Evolutionary conservation across 2,888 invertebrate genomes (phyloP).

Genomic region (Lacanobia wlatinum): DNA sequence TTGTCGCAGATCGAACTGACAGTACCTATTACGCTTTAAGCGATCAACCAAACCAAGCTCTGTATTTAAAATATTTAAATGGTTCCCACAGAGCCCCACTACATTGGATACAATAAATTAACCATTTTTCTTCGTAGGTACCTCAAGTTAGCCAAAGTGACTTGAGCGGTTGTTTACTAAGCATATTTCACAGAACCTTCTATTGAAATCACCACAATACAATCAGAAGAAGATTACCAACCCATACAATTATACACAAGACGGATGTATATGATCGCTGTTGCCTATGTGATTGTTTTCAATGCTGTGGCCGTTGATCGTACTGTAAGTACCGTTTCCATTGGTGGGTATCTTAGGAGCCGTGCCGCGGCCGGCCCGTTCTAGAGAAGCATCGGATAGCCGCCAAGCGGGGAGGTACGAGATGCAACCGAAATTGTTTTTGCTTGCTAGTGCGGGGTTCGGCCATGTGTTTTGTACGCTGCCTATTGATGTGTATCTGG

Average conservation of each 20-base stretch:
- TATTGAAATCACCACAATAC: background rate
- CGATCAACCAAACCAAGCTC: too few species aligned
- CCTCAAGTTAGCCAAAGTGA: too few species aligned
- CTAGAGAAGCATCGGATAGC: conserved; percentile 91
- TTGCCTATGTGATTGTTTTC: conserved; percentile 48
- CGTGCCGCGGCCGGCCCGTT: conserved; percentile 90
- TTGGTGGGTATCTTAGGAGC: conserved; percentile 56
- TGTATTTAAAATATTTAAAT: too few species aligned
- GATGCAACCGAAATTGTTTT: conserved; percentile 84
- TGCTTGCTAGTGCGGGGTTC: conserved; percentile 93
- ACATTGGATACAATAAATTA: too few species aligned
- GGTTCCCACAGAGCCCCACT: too few species aligned
- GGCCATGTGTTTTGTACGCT: conserved; percentile 94
- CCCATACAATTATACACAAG: conserved; percentile 27
- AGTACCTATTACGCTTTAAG: too few species aligned
- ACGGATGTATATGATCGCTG: conserved; percentile 50
- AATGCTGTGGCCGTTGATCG: conserved; percentile 30
- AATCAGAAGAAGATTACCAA: conserved; percentile 41
- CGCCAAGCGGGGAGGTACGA: conserved; percentile 94
- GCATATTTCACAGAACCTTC: too few species aligned
- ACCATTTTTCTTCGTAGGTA: too few species aligned
- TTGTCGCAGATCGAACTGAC: too few species aligned
- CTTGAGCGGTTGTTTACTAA: too few species aligned
- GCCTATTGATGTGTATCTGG: conserved; percentile 96
- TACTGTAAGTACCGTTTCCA: conserved; percentile 55